phyloP scores from a whole-genome alignment of 2,888 invertebrate species.

The Rosalia funebris region DNA sequence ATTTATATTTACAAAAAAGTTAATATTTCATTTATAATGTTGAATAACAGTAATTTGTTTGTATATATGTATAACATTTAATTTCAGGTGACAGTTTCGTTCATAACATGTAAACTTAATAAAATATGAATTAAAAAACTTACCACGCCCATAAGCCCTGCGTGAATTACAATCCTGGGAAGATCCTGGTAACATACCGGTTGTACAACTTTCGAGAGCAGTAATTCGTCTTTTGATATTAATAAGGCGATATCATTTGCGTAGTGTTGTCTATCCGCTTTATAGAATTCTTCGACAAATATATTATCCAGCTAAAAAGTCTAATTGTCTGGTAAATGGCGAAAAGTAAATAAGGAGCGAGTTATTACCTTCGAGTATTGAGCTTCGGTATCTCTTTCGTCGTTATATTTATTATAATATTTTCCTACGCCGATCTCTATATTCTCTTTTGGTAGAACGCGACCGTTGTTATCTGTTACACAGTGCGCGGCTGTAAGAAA shows the following conservation, averaged over 20 bases:
- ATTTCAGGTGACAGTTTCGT: too few relatives aligned
- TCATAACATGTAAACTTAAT: too few relatives aligned
- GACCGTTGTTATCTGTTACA: conserved; percentile 44
- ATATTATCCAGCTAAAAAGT: conserved; percentile 46
- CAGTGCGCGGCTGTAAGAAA: conserved; percentile 57
- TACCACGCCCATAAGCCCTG: conserved; percentile 44
- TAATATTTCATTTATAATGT: too few relatives aligned
- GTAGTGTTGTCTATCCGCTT: conserved; percentile 47
- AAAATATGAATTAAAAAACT: too few relatives aligned
- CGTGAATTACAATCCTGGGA: conserved; percentile 16
- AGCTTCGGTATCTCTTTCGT: conserved; percentile 49
- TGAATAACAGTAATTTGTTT: too few relatives aligned
- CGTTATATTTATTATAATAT: conserved; percentile 51
- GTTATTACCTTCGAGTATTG: conserved; percentile 50
- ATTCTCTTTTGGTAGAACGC: conserved; percentile 17
- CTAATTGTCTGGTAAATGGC: not conserved
- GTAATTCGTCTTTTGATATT: conserved; percentile 50
- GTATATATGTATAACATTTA: too few relatives aligned
- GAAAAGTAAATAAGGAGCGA: too few relatives aligned
- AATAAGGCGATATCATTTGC: conserved; percentile 58
- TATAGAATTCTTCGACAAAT: conserved; percentile 42
- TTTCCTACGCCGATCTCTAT: conserved; percentile 55
- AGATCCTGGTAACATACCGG: conserved; percentile 57
- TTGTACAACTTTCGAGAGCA: conserved; percentile 53
- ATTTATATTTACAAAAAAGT: too few relatives aligned